Conservation (phyloP, 2,113 vertebrate genomes). For the Microcebus lehilahytsara region DNA sequence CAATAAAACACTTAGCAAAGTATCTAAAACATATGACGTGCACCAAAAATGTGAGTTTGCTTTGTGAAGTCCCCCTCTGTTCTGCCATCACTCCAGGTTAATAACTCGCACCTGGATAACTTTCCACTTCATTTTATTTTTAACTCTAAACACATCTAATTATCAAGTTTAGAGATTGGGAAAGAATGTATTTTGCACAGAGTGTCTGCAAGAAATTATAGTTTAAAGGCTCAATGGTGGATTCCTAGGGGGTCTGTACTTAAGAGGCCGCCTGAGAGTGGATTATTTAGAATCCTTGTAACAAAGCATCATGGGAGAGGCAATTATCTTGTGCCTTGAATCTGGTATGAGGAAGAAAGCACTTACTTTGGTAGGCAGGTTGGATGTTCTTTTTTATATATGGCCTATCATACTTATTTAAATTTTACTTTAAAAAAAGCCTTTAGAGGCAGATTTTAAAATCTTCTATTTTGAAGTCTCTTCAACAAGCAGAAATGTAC, state of each 20-base stretch:
- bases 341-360: background rate
- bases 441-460: background rate
- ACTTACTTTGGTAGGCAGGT: background rate
- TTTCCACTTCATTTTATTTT: constrained; percentile 48
- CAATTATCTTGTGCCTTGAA: background rate
- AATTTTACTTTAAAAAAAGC: background rate
- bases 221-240: background rate
- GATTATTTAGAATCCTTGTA: constrained; percentile 23
- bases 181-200: constrained; percentile 51
- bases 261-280: background rate
- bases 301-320: background rate
- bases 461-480: constrained; percentile 50
- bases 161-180: constrained; percentile 22
- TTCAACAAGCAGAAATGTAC: background rate
- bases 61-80: background rate
- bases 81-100: background rate
- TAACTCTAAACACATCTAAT: constrained; percentile 52
- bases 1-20: background rate
- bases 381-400: constrained; percentile 36
- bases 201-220: constrained; percentile 52
- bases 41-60: background rate
- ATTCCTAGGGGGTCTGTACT: background rate
- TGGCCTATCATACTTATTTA: background rate
- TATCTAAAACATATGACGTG: background rate
- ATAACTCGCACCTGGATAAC: background rate